Base-by-base conservation (phyloP, 1,140 invertebrate species). In the Brachionus koreanus region DNA sequence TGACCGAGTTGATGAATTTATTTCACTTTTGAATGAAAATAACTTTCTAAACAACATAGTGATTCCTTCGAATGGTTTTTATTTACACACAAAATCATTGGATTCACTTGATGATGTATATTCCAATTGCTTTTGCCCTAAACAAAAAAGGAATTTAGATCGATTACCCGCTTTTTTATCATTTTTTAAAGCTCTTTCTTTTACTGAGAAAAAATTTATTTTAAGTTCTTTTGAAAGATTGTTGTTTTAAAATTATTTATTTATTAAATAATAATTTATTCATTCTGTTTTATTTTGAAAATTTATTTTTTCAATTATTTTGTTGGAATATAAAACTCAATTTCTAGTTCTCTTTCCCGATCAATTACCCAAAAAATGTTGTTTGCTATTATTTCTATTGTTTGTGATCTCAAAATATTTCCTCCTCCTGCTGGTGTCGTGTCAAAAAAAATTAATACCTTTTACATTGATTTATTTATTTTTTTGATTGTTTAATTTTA, bases 371-470 rank as follows among this genome's bases (percentile, higher is more conserved):
- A 69, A 39, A 69, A 69, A n/a, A 69, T 69, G 37, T 69, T 69
- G 16, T 69, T 69, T 69, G 65, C 65, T 39, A 69, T 33, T 39
- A 69, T 69, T 69, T 69, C 65, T 4, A 69, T 69, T 23, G 65
- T 69, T 25, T 69, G 65, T 13, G 37, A 69, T 69, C 65, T 69
- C 3, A 69, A 39, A 5, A 69, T 69, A 2, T 33, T n/a, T 19
- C 65, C 65, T 39, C 33, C 12, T 19, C 65, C 65, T 6, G 65
- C 65, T 37, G 65, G 65, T 19, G 65, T 69, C 13, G 65, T 16
- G 37, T 69, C 65, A 23, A 69, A 69, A 39, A 69, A 69, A 5
- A 42, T 69, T 16, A 69, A 33, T 2, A 69, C 65, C 72, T 49
- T 75, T 75, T n/a, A 5, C n/a, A n/a, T 7, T n/a, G 23, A 23